Base-by-base conservation (phyloP, 1,140 invertebrate genomes). In the Drosophila elegans region DNA sequence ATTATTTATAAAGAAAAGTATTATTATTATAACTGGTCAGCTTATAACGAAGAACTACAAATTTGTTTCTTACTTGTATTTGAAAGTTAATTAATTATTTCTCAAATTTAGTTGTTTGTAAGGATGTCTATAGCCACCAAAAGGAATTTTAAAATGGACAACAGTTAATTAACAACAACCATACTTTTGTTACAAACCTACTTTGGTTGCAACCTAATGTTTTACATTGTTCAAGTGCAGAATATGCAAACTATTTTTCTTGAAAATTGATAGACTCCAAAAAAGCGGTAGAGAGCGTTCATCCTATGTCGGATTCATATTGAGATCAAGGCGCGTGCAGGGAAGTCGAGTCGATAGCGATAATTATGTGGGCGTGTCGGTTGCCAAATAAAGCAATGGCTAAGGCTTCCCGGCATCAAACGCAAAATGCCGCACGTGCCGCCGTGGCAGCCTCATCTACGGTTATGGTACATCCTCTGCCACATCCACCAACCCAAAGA, bases 341-440 rank as follows among this genome's bases (percentile, higher is more conserved):
- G 21, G 34, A 60, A 55, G 68, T 68, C 80, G 54, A 72, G 68
- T 51, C 64, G 75, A 83, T 79, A 57, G 69, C 75, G 66, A 88
- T 86, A 86, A 86, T 88, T 89, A 86, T 68, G 79, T 82, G 84
- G 83, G 83, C 84, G 83, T 79, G 80, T 46, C 54, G 74, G 74
- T 64, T 53, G 52, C 63, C 74, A 71, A 78, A 78, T 55, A 77
- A 46, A 49, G 52, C 49, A 16, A 34, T 55, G 9, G 27, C 57
- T 21, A n/a, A 52, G 59, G 49, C 42, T 59, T 48, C 51, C 44
- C 42, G 54, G 74, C 74, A 78, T 83, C 80, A 83, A 84, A 83
- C 52, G 42, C 66, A 63, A 75, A 83, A 73, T 73, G 75, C 83
- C 84, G 83, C 83, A 86, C 83, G 83, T 85, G 81, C 80, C 81